Percentiles rank a stretch among this genome's conserved stretches.
These are phyloP conservation scores for Sphaerophoria rueppellii DNA, from an alignment of 2,888 invertebrate genomes.

Conservation along the genomic window DNA sequence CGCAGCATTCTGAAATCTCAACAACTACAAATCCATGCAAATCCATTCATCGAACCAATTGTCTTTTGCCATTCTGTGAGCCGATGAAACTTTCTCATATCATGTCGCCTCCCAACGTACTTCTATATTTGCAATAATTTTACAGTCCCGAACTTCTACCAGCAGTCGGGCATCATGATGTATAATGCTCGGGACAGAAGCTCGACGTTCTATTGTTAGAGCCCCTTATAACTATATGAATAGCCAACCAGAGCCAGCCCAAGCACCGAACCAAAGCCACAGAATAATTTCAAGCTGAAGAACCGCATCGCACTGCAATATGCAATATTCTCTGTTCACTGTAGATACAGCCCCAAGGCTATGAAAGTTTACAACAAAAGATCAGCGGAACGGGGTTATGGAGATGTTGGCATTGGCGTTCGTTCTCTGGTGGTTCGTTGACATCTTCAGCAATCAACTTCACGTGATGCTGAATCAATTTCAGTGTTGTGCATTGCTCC, in stretches of 20 bases:
- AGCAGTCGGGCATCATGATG: not conserved
- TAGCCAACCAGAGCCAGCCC: conserved; percentile 42
- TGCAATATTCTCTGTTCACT: not conserved
- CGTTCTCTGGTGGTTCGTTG: conserved; percentile 56
- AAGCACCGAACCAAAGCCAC: conserved; percentile 43
- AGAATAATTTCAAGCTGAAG: conserved; percentile 15
- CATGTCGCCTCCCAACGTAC: not conserved
- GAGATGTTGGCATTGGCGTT: conserved; percentile 2
- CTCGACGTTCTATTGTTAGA: conserved; percentile 39
- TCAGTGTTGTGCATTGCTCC: conserved; percentile 62
- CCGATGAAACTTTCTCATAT: conserved; percentile 66
- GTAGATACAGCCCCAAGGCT: conserved; percentile 43
- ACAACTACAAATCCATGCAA: not conserved
- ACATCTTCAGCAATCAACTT: conserved; percentile 67
- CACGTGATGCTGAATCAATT: conserved; percentile 68
- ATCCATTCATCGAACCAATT: conserved; percentile 62
- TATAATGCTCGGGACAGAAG: not conserved
- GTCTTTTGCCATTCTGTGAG: conserved; percentile 59
- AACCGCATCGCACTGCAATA: not conserved
- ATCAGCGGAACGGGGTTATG: not conserved
- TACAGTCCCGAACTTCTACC: not conserved
- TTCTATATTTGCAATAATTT: conserved; percentile 42
- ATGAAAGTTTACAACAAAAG: conserved; percentile 45
- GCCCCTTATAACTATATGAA: conserved; percentile 25
- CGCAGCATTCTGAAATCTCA: not conserved